phyloP scores from a whole-genome alignment of 2,113 vertebrate genomes.

The Butorides virescens region DNA sequence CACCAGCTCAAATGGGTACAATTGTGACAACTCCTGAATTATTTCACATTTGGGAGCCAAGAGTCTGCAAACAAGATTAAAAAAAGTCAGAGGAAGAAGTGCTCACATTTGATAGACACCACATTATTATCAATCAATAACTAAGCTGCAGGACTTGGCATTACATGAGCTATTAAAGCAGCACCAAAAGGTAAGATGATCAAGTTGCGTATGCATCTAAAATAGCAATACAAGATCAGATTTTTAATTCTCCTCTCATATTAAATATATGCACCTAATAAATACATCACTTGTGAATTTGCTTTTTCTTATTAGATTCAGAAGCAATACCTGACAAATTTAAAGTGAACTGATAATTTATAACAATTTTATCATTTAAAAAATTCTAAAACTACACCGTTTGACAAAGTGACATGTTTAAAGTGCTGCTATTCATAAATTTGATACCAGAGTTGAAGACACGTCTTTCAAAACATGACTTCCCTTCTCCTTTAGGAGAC shows the following conservation, averaged over 20 bases:
- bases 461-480: not conserved
- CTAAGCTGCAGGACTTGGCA: not conserved
- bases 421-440: not conserved
- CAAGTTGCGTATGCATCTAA: not conserved
- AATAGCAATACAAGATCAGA: not conserved
- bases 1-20: constrained; percentile 90
- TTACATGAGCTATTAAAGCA: not conserved
- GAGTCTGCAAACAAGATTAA: constrained; percentile 71
- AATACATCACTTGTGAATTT: not conserved
- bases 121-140: not conserved
- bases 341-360: not conserved
- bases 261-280: not conserved
- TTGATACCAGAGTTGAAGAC: not conserved
- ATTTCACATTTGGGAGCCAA: constrained; percentile 86
- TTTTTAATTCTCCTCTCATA: not conserved
- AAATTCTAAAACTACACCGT: not conserved
- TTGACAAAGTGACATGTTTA: not conserved
- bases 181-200: not conserved
- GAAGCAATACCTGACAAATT: not conserved
- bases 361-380: not conserved
- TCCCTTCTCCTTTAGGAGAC: not conserved
- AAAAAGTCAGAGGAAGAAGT: not conserved
- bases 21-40: constrained; percentile 83
- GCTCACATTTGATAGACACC: not conserved
- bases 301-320: not conserved